Percentiles rank a stretch among this genome's conserved stretches.
phyloP scores from a whole-genome alignment of 2,888 invertebrate species.

The Oegoconia quadripuncta region DNA sequence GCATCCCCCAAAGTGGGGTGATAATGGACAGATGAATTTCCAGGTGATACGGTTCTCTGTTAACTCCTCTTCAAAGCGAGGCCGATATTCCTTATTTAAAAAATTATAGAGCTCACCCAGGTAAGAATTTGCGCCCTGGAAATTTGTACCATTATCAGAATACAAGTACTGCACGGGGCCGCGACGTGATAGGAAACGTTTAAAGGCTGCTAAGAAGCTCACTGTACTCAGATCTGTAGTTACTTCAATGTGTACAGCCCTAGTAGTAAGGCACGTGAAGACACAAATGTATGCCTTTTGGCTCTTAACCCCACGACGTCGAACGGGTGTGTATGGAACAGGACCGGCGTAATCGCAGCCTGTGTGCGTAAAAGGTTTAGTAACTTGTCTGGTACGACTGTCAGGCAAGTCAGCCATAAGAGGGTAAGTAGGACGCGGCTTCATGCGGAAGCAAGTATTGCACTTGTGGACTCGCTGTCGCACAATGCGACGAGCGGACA shows the following conservation, averaged over 20 bases:
- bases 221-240: constrained; percentile 15
- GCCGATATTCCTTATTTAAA: background rate
- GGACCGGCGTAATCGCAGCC: constrained; percentile 16
- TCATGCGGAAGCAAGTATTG: constrained; percentile 1
- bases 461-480: constrained; percentile 1
- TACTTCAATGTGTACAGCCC: constrained; percentile 18
- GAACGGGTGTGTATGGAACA: constrained; percentile 8
- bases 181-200: constrained; percentile 19
- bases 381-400: constrained; percentile 5
- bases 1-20: constrained; percentile 12
- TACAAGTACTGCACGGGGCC: constrained; percentile 15
- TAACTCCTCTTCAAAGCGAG: background rate
- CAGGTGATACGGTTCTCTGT: background rate
- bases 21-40: constrained; percentile 9
- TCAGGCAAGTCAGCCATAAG: constrained; percentile 5
- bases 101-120: background rate
- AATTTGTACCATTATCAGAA: constrained; percentile 15
- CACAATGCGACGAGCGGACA: background rate
- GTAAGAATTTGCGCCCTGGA: constrained; percentile 5
- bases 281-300: constrained; percentile 15
- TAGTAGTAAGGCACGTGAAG: constrained; percentile 13
- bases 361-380: constrained; percentile 16
- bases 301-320: constrained; percentile 8
- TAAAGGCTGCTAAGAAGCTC: constrained; percentile 16
- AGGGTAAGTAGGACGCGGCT: background rate